Evolutionary conservation across 23 tunicate genomes (phyloP), one percentile per base, ranked within the genome.

Genomic region (Clavelina lepadiformis): DNA sequence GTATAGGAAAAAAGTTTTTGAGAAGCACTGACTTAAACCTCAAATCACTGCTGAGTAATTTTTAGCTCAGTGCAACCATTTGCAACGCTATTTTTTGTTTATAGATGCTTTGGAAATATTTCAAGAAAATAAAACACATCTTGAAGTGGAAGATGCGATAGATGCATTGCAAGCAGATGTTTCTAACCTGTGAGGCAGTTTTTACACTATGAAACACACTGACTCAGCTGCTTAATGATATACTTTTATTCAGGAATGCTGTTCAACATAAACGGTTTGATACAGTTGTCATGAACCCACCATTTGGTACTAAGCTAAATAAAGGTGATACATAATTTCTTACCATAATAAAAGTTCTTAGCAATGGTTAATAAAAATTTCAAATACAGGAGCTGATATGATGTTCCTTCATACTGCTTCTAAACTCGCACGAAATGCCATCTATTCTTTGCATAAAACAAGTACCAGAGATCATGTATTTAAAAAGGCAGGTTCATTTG

Each of bases 381-480:
- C 6, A 24, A 3, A 26, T 63, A 2, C 35, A 78, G 95, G 95
- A 3, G 70, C 72, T 19, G 95, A 86, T 44, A 79, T 86, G 70
- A 37, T 56, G 27, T 86, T 86, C 58, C 49, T 86, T 46, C 22
- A 72, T 4, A 51, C 61, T 35, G 97, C 97, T 0, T 68, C 89
- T 5, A 49, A 69, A 2, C 21, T 89, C 5, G 88, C 83, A 11
- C 54, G 35, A 41, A 69, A 33, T 21, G 74, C 97, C 0, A 62
- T 89, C 5, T 89, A 81, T 64, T 89, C 97, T 34, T 51, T 89
- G 11, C 97, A 89, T 46, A 89, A 89, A 64, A 75, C 78, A 7
- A 31, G 80, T 1, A 89, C 97, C 0, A 63, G 97, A 63, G 68
- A 62, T 18, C 78, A 81, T 56, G 71, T 89, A 30, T 50, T 63